phyloP scores from a whole-genome alignment of 2,888 invertebrate species.

The Dasypolia templi region DNA sequence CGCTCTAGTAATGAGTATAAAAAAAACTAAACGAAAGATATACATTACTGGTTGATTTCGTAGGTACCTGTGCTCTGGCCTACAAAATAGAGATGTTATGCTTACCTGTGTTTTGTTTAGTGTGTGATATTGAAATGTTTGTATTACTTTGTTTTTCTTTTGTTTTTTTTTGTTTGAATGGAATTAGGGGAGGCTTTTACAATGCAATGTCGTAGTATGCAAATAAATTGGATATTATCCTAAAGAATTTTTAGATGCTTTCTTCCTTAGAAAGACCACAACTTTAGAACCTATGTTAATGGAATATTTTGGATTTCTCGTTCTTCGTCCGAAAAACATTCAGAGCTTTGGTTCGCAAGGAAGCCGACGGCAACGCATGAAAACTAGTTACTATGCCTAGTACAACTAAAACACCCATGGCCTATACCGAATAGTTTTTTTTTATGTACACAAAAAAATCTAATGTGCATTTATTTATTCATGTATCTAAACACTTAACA shows the following conservation, averaged over 20 bases:
- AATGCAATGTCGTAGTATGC: background rate
- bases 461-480: background rate
- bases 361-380: slow-evolving; percentile 17
- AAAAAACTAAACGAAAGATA: slow-evolving; percentile 83
- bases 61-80: slow-evolving; percentile 72
- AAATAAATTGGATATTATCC: background rate
- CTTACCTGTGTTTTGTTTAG: slow-evolving; percentile 15
- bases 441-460: background rate
- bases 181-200: background rate
- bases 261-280: too few relatives aligned
- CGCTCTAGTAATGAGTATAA: slow-evolving; percentile 89
- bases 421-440: background rate
- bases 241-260: background rate
- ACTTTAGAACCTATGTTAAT: too few relatives aligned
- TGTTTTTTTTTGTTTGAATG: background rate
- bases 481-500: background rate
- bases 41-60: slow-evolving; percentile 75
- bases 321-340: background rate
- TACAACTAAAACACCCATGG: background rate
- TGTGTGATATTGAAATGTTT: background rate
- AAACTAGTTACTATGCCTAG: background rate
- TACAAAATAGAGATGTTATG: slow-evolving; percentile 68
- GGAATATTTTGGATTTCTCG: too few relatives aligned
- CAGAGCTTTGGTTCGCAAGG: background rate
- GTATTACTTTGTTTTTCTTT: background rate